A percentile compares a stretch with the other conserved stretches of the same genome.
Conservation (phyloP, 2,113 vertebrate genomes). For the Hippolais icterina region DNA sequence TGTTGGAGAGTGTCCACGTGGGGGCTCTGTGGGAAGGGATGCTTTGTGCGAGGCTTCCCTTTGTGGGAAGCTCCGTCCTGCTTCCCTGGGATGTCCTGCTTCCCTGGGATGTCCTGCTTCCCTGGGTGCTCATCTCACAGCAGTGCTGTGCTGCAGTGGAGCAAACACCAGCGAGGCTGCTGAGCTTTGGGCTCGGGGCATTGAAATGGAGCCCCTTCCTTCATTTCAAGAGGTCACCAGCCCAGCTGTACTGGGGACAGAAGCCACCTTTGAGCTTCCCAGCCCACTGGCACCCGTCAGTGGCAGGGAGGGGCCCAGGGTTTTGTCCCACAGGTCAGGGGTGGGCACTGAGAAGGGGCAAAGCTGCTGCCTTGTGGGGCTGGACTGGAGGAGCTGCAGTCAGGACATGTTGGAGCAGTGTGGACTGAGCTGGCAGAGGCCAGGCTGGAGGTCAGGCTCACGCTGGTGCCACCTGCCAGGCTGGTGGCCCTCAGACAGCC, state of each 20-base stretch:
- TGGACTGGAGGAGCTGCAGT: background rate
- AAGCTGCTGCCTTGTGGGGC: background rate
- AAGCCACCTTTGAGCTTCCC: background rate
- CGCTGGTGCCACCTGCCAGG: background rate
- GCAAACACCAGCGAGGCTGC: background rate
- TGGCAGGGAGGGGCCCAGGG: background rate
- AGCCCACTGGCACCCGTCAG: background rate
- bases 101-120: background rate
- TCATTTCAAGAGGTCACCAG: background rate
- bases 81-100: background rate
- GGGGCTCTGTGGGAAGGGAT: background rate
- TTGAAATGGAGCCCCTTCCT: background rate
- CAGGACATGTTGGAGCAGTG: fast-evolving
- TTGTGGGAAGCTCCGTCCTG: background rate
- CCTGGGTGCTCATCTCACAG: background rate
- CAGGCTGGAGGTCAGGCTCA: background rate
- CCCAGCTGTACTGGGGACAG: fast-evolving
- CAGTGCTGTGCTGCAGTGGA: background rate
- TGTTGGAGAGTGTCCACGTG: background rate
- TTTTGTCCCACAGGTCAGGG: background rate
- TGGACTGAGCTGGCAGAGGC: background rate
- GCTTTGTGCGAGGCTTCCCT: too few species aligned
- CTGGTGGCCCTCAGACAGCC: background rate
- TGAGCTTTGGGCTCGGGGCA: background rate
- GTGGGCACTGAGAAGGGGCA: background rate